phyloP scores from a whole-genome alignment of 2,888 invertebrate genomes.

The Harpalus rubripes region DNA sequence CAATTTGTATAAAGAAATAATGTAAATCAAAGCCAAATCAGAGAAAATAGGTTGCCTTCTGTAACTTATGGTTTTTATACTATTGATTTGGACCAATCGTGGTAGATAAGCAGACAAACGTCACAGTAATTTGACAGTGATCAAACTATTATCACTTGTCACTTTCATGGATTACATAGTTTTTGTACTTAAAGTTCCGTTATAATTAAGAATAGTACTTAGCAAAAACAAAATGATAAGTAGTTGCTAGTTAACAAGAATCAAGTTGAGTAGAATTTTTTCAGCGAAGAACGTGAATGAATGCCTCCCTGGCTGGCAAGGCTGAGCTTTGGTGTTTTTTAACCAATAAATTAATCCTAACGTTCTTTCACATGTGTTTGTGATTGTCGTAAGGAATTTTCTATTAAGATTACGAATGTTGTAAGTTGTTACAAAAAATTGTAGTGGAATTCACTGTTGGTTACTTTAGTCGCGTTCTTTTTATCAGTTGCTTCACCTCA shows the following conservation, averaged over 20 bases:
- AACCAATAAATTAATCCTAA: slow-evolving; percentile 25
- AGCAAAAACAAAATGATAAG: background rate
- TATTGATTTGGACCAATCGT: too few species aligned
- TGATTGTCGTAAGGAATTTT: slow-evolving; percentile 24
- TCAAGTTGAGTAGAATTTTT: slow-evolving; percentile 17
- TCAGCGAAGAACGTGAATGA: slow-evolving; percentile 11
- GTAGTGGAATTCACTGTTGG: background rate
- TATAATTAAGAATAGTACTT: background rate
- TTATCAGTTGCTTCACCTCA: too few species aligned
- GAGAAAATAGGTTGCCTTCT: too few species aligned
- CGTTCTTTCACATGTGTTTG: slow-evolving; percentile 28
- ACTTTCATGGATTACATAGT: background rate
- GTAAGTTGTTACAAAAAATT: slow-evolving; percentile 3
- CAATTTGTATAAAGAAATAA: too few species aligned
- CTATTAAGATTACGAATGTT: slow-evolving; percentile 9
- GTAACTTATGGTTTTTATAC: too few species aligned
- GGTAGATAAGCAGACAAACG: too few species aligned
- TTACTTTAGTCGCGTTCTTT: too few species aligned
- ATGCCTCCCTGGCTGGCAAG: slow-evolving; percentile 21
- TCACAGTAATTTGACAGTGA: background rate
- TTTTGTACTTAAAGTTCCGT: background rate
- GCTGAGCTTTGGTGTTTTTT: slow-evolving; percentile 17
- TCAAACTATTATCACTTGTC: background rate
- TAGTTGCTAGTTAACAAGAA: slow-evolving; percentile 1
- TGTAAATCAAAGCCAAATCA: too few species aligned